These are phyloP conservation scores for Tyrophagus putrescentiae DNA, from an alignment of 1,140 invertebrate genomes.

Conservation along the genomic window DNA sequence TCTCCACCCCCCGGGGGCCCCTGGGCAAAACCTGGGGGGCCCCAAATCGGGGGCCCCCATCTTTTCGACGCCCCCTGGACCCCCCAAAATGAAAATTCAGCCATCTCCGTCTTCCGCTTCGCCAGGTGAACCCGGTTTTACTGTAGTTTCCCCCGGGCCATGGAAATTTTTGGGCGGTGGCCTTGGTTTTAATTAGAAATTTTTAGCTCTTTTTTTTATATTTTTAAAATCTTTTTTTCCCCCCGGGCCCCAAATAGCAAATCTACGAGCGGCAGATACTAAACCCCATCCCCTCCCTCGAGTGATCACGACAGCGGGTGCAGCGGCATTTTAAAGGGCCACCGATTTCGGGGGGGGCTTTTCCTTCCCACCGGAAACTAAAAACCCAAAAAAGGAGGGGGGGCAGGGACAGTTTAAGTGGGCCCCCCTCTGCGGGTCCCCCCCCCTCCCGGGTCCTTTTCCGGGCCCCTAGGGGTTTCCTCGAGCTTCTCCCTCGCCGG, in stretches of 20 bases:
- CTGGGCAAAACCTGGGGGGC: constrained; percentile 83
- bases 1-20: constrained; percentile 61
- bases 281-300: constrained; percentile 60
- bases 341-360: constrained; percentile 73
- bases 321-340: constrained; percentile 80
- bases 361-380: constrained; percentile 45
- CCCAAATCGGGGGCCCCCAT: constrained; percentile 92
- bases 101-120: constrained; percentile 93
- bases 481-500: constrained; percentile 67
- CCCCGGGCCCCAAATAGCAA: constrained; percentile 78
- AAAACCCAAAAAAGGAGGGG: too few species aligned
- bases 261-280: constrained; percentile 97
- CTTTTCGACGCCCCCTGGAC: constrained; percentile 99
- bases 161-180: constrained; percentile 22
- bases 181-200: neutral
- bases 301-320: constrained; percentile 93
- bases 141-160: constrained; percentile 93
- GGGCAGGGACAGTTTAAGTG: too few species aligned
- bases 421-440: neutral
- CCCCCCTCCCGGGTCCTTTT: neutral
- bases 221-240: too few species aligned
- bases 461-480: constrained; percentile 30
- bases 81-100: constrained; percentile 97
- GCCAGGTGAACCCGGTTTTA: constrained; percentile 82
- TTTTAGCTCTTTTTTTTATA: constrained; percentile 3